phyloP scores from a whole-genome alignment of 2,113 vertebrate species.

The Elephas maximus region DNA sequence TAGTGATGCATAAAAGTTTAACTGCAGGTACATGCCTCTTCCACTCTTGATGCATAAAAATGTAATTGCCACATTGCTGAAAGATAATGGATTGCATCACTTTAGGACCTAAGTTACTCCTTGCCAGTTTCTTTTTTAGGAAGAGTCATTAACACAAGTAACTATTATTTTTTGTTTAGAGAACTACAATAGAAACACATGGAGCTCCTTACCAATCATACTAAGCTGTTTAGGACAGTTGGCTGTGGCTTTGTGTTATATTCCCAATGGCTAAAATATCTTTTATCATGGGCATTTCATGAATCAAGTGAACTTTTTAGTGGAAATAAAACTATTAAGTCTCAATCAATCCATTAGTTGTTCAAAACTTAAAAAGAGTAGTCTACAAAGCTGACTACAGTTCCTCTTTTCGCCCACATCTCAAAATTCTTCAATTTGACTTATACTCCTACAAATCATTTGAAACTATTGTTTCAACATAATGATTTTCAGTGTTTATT shows the following conservation, averaged over 20 bases:
- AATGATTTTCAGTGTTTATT: not conserved
- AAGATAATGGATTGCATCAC: constrained; percentile 65
- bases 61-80: constrained; percentile 64
- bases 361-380: not conserved
- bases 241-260: not conserved
- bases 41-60: constrained; percentile 68
- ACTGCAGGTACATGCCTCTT: constrained; percentile 63
- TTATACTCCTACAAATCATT: not conserved
- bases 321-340: not conserved
- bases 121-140: constrained; percentile 42
- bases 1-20: constrained; percentile 76
- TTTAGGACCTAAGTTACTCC: constrained; percentile 51
- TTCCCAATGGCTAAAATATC: not conserved
- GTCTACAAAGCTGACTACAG: not conserved
- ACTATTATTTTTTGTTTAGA: constrained; percentile 13
- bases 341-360: not conserved
- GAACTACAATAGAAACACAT: not conserved
- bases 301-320: not conserved
- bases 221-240: not conserved
- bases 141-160: constrained; percentile 37
- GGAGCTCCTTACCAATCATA: not conserved
- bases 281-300: not conserved
- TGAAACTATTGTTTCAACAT: not conserved
- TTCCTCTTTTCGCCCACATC: not conserved
- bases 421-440: not conserved